Percentiles rank a stretch among this genome's conserved stretches.
Evolutionary conservation across 2,113 vertebrate genomes (phyloP).

Genomic region (Salvelinus fontinalis): DNA sequence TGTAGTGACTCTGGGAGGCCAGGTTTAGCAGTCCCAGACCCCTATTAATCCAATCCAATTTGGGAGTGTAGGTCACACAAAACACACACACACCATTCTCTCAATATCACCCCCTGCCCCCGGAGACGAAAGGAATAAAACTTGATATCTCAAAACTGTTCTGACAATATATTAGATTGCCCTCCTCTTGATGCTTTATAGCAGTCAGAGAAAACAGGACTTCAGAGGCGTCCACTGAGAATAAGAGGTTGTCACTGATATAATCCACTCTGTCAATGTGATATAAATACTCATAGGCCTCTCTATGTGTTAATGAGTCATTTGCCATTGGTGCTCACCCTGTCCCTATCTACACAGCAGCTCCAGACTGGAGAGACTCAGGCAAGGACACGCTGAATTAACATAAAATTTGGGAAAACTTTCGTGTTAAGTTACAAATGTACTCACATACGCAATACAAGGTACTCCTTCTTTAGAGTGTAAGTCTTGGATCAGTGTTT

Average conservation of each 20-base stretch:
- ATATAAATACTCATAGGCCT: neutral
- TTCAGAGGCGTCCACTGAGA: neutral
- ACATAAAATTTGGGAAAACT: neutral
- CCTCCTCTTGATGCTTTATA: neutral
- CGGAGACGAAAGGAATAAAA: too few relatives aligned
- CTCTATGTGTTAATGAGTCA: neutral
- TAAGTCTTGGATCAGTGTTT: neutral
- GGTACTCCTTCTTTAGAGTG: neutral
- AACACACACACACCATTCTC: neutral
- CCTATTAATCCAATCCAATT: too few relatives aligned
- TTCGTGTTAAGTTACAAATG: neutral
- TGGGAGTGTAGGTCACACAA: neutral
- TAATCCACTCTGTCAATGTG: too few relatives aligned
- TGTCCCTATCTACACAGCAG: neutral
- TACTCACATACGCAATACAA: slow-evolving; percentile 7
- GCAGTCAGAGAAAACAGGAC: neutral
- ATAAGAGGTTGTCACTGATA: neutral
- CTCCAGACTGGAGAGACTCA: neutral
- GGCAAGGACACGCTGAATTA: neutral
- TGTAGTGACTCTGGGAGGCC: neutral
- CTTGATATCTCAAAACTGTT: neutral
- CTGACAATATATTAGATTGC: neutral
- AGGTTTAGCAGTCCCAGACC: neutral
- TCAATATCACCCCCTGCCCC: neutral
- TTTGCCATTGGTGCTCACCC: neutral